These are phyloP conservation scores for Mamestra brassicae DNA, from an alignment of 2,888 invertebrate species.

Conservation along the genomic window DNA sequence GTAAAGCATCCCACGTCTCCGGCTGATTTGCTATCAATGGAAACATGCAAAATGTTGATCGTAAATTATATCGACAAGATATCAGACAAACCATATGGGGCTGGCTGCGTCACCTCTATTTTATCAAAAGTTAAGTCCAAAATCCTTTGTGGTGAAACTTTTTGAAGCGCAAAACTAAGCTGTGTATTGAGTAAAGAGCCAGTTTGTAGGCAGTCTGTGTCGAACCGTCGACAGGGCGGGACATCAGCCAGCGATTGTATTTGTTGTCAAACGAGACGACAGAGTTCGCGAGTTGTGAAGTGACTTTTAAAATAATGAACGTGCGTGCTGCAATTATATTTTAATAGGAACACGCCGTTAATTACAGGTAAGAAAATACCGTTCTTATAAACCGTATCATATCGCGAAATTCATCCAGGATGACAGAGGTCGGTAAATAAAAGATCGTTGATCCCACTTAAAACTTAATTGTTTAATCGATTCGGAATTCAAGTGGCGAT, in stretches of 20 bases:
- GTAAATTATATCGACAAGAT: conserved; percentile 59
- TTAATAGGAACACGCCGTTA: conserved; percentile 51
- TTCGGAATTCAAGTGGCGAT: conserved; percentile 76
- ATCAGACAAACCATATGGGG: conserved; percentile 21
- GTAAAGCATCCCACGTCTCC: conserved; percentile 66
- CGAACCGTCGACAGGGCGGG: conserved; percentile 71
- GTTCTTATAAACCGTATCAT: conserved; percentile 48
- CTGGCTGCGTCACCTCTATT: conserved; percentile 52
- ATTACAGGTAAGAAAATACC: conserved; percentile 66
- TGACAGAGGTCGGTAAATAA: conserved; percentile 74
- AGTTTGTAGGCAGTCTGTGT: conserved; percentile 75
- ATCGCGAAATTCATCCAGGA: conserved; percentile 80
- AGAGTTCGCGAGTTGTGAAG: conserved; percentile 76
- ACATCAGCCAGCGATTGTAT: conserved; percentile 61
- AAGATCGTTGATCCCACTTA: conserved; percentile 88
- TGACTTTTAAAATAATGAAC: conserved; percentile 73
- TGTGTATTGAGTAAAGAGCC: conserved; percentile 66
- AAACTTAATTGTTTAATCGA: conserved; percentile 83
- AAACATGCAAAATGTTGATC: conserved; percentile 68
- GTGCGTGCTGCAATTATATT: conserved; percentile 69
- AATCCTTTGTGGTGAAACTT: conserved; percentile 64
- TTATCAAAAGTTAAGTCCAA: conserved; percentile 63
- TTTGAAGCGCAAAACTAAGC: conserved; percentile 67
- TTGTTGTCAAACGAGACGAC: conserved; percentile 62
- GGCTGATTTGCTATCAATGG: conserved; percentile 68